phyloP scores from a whole-genome alignment of 2,797 vertebrate genomes.

The Mallotus villosus region DNA sequence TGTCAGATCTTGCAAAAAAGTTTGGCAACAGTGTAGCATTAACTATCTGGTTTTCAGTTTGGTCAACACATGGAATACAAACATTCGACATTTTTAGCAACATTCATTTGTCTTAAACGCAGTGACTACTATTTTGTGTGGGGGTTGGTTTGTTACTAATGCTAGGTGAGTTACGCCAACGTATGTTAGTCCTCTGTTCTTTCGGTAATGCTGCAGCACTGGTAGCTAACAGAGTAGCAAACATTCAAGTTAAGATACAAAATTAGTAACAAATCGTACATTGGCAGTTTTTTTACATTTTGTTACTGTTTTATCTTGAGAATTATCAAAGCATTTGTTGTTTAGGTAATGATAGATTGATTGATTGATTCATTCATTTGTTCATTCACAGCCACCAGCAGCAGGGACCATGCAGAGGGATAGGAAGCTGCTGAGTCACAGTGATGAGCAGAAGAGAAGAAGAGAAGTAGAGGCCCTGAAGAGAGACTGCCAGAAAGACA shows the following conservation, averaged over 20 bases:
- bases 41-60: conserved; percentile 11
- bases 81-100: background rate
- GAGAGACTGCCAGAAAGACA: conserved; percentile 51
- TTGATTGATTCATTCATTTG: background rate
- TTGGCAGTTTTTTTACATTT: too few relatives aligned
- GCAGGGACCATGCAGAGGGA: conserved; percentile 16
- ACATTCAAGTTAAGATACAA: background rate
- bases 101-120: background rate
- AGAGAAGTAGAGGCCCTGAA: conserved; percentile 57
- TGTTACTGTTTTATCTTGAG: too few relatives aligned
- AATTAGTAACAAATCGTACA: background rate
- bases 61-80: too few relatives aligned
- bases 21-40: background rate
- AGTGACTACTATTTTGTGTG: background rate
- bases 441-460: conserved; percentile 57
- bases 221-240: background rate
- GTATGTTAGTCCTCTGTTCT: background rate
- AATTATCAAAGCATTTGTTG: too few relatives aligned
- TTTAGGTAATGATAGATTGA: background rate
- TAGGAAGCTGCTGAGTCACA: conserved; percentile 50
- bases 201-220: background rate
- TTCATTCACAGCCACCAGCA: background rate
- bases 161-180: background rate
- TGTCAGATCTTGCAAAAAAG: conserved; percentile 14
- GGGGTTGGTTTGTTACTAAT: background rate